Conservation (phyloP, 1,140 invertebrate genomes). For the Magallana gigas region DNA sequence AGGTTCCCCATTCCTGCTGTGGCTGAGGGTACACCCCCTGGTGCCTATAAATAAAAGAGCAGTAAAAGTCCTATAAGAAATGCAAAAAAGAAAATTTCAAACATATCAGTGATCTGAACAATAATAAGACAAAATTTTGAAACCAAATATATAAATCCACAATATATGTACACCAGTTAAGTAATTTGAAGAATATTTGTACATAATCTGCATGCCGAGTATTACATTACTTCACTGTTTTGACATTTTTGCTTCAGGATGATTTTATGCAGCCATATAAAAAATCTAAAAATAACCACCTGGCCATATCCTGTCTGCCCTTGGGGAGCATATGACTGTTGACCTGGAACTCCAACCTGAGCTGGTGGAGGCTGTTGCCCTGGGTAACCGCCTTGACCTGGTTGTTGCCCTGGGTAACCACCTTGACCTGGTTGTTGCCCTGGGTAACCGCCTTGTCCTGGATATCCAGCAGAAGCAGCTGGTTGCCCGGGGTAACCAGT, state of each 20-base stretch:
- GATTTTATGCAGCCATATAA: neutral
- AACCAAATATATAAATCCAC: no score
- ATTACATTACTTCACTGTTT: no score
- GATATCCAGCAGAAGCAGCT: neutral
- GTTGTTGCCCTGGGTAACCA: constrained; percentile 51
- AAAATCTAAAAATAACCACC: neutral
- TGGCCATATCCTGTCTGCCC: constrained; percentile 51
- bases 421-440: constrained; percentile 44
- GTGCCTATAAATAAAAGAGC: neutral
- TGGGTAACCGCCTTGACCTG: neutral
- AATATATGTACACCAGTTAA: no score
- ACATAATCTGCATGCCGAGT: no score
- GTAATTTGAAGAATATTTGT: no score
- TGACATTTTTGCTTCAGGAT: no score
- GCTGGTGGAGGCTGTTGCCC: neutral
- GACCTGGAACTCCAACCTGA: constrained; percentile 4
- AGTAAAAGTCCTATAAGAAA: no score
- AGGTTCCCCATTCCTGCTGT: constrained; percentile 56
- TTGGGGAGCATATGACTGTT: constrained; percentile 22
- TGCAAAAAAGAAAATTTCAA: no score
- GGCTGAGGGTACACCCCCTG: constrained; percentile 45
- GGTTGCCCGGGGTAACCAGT: constrained; percentile 29
- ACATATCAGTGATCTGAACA: no score
- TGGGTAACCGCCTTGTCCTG: constrained; percentile 10
- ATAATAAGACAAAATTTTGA: no score